phyloP scores from a whole-genome alignment of 64 coral and sea anemone genomes.

The Montipora cactus region DNA sequence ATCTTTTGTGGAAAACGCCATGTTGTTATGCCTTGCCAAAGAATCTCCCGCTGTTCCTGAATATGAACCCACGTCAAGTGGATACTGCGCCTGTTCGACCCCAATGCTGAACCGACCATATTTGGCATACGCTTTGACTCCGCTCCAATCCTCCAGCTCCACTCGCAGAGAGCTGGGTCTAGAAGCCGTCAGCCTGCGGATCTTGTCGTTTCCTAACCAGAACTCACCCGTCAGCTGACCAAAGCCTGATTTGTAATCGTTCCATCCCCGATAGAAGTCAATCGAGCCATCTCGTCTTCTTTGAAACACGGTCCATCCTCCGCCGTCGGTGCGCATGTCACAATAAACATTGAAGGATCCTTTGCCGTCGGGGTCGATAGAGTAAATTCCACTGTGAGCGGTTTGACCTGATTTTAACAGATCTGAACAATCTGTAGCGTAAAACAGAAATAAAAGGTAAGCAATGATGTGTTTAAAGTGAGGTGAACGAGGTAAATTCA shows the following conservation, averaged over 20 bases:
- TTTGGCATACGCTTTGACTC: constrained; percentile 11
- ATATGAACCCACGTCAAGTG: constrained; percentile 54
- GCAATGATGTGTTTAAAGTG: too few species aligned
- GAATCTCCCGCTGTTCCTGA: constrained; percentile 77
- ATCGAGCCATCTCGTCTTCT: neutral
- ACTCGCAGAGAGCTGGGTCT: constrained; percentile 46
- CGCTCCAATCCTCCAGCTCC: neutral
- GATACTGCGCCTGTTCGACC: constrained; percentile 16
- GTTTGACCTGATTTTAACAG: constrained; percentile 34
- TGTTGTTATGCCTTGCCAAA: constrained; percentile 52
- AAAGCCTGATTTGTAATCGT: neutral
- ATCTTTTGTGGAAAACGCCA: constrained; percentile 72
- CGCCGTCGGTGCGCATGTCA: neutral
- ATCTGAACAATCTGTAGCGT: constrained; percentile 3
- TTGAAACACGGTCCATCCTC: neutral
- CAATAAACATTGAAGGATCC: constrained; percentile 32
- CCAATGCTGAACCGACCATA: constrained; percentile 42
- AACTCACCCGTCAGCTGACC: neutral
- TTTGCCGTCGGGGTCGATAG: constrained; percentile 3
- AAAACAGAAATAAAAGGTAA: neutral
- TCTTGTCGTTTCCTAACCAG: neutral
- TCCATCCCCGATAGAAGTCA: neutral
- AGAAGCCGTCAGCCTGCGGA: neutral
- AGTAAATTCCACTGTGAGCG: neutral
- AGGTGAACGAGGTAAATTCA: too few species aligned